Base-by-base conservation (phyloP, 2,113 vertebrate genomes). In the Heterotis niloticus region DNA sequence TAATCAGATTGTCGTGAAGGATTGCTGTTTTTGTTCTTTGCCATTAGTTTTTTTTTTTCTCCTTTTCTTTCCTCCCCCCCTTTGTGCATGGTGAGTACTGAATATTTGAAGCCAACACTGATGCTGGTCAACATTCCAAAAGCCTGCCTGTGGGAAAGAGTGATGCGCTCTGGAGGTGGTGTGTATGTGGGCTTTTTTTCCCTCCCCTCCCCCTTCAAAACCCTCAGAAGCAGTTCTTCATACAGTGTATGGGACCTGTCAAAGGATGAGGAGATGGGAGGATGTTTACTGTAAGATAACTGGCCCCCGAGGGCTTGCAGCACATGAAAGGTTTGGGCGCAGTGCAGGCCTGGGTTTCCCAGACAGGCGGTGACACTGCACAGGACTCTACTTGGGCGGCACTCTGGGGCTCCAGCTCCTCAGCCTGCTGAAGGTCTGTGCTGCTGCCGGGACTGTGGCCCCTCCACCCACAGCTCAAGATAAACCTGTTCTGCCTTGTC, bases 1-100 rank as follows among this genome's bases (percentile, higher is more conserved):
- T 86, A 85, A 88, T 85, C 84, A 79, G 84, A 81, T 87, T 85
- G 82, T n/a, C 10, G 18, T 66, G 18, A 66, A 24, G 11, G 64
- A 66, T 16, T 26, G 24, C 44, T 71, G 20, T 59, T 57, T 18
- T 74, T 76, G 56, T 75, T 59, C 20, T 78, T 78, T 76, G 34
- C 34, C 7, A 7, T 44, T 28, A 28, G 24, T 60, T 34, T 80
- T 52, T 78, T 52, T 76, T 81, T 75, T 76, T 83, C 75, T 76
- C 59, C 5, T n/a, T 60, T 34, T 80, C 26, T 78, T 52, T 76
- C 80, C 71, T 76, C 83, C 75, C 73, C 59, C 5, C 18, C 18
- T 23, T 16, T 44, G 5, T 20, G 10, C 34, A 44, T 64, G 14
- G 69, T 60, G 34, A 54, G 34, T 18, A 54, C 62, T 57, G 23